Evolutionary conservation across 2,113 vertebrate species (phyloP), one percentile per base, ranked within the genome.

Genomic region (Todiramphus chloris): DNA sequence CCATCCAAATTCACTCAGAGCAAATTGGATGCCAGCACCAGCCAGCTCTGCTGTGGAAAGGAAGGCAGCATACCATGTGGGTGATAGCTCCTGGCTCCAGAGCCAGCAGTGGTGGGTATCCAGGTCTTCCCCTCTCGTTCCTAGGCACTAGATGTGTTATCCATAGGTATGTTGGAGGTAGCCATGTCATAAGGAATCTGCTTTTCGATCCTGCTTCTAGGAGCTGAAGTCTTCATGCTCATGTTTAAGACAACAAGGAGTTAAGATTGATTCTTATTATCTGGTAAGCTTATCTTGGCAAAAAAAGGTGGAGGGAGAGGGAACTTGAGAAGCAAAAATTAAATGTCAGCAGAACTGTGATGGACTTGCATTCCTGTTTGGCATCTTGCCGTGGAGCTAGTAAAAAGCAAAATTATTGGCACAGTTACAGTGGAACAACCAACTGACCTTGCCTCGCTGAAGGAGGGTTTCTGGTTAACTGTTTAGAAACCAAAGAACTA

Each of bases 261-360:
- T 93, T 97, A 96, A 94, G 64, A 55, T 15, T 30, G 30, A 51
- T 83, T 88, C 6, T 5, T 87, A 12, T 59, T 66, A 87, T 89
- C 86, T 95, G 33, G n/a, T 90, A 79, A 86, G 83, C 15, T 85
- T 89, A 70, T 96, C 84, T 95, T 96, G 94, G 93, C 58, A 56
- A 85, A 80, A 95, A 96, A 68, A n/a, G 33, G 58, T 60, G 76
- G 76, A 79, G 81, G 51, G 77, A 93, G 59, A 92, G 88, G 89
- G 76, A 89, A 86, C 86, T 94, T 87, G 82, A 93, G 83, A 91
- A 93, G 68, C 62, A 94, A 90, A 96, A 94, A 82, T 94, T 85
- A 78, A 88, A 81, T 91, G 86, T 97, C 96, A 96, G 90, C 96
- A 96, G 91, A 95, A 84, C 70, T 74, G 88, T 80, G 91, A 92